Base-by-base conservation (phyloP, 2,888 invertebrate species). In the Myathropa florea region DNA sequence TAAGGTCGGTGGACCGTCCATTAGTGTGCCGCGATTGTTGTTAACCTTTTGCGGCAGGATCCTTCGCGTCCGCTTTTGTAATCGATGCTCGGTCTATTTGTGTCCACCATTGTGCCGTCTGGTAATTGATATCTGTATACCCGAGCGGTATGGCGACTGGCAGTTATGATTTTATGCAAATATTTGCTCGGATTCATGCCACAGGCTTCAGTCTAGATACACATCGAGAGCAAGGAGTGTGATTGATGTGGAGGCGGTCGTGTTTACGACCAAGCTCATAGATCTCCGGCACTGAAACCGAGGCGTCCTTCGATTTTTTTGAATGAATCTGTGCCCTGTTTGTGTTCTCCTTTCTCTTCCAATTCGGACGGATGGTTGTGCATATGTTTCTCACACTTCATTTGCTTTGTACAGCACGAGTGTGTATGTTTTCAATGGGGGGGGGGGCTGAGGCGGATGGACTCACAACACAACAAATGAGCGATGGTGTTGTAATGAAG, bases 151-250 rank as follows among this genome's bases (percentile, higher is more conserved):
- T 36, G 30, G 23, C 21, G 53, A 33, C 36, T 36, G 68, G 77
- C 68, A 77, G 77, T 77, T 77, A 77, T 77, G 77, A 70, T 68
- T 63, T 70, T 63, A 77, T 70, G 63, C 77, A 77, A 77, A 77
- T 77, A 77, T 77, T 77, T 77, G 36, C 55, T 36, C 53, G 18
- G 12, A 21, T 36, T 36, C 18, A 68, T 55, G 77, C 55, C 61
- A 26, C 28, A 24, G 64, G 64, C 39, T 60, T 21, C 24, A 23
- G 7, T 18, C 46, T 30, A 30, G 59, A 46, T 59, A 76, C 14
- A 76, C 75, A 61, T 68, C 68, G 53, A 30, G 24, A 18, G 30
- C 46, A 18, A 26, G 57, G 10, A 55, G 77, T 68, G 21, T 63
- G 77, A 77, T 76, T 60, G 67, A 76, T 67, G 24, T 53, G 21